phyloP scores from a whole-genome alignment of 2,113 vertebrate species.

The Toxostoma redivivum region DNA sequence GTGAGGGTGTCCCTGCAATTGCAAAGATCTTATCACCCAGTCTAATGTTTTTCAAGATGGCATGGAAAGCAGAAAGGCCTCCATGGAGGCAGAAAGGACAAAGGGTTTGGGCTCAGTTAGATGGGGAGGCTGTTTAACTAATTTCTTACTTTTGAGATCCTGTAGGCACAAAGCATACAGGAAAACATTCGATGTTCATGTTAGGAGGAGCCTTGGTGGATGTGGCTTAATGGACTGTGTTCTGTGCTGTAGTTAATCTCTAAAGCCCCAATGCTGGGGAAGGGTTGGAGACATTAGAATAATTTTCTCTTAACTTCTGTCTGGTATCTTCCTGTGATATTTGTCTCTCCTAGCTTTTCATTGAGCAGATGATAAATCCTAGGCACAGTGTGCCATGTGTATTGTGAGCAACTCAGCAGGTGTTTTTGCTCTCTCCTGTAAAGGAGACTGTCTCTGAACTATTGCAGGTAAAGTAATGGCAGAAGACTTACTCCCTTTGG shows the following conservation, averaged over 20 bases:
- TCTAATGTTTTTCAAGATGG: background rate
- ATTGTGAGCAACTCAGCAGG: background rate
- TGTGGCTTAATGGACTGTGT: background rate
- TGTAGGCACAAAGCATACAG: fast-evolving
- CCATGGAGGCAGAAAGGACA: background rate
- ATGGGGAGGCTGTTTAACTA: background rate
- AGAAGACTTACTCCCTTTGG: background rate
- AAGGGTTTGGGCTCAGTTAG: background rate
- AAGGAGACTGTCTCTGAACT: background rate
- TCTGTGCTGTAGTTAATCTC: background rate
- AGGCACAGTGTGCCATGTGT: background rate
- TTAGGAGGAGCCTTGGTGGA: background rate
- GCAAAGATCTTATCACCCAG: background rate
- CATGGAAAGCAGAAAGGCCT: background rate
- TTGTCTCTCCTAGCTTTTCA: background rate
- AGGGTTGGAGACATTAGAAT: background rate
- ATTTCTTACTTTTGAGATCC: background rate
- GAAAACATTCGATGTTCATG: background rate
- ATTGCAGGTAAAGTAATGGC: background rate
- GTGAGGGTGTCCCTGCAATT: background rate
- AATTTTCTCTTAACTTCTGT: background rate
- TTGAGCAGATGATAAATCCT: background rate
- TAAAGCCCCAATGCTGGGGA: background rate
- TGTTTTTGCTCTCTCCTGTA: background rate
- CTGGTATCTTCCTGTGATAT: background rate